Evolutionary conservation across 2,113 vertebrate species (phyloP).

Genomic region (Sebastes fasciatus): DNA sequence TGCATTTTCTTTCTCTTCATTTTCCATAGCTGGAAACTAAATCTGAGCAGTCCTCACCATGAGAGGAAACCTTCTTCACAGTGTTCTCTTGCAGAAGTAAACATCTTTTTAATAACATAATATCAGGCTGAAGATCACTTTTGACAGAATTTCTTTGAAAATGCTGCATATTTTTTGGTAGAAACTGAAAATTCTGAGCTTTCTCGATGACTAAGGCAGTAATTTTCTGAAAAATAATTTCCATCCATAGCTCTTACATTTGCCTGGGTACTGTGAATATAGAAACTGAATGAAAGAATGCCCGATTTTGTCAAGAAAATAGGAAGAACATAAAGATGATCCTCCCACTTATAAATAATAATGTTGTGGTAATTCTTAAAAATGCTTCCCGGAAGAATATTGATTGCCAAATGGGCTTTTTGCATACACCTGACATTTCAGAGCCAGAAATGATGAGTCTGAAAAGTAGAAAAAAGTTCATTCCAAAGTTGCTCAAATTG

Average conservation of each 20-base stretch:
- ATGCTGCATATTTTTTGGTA: background rate
- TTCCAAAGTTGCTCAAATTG: conserved; percentile 4
- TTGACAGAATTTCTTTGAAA: background rate
- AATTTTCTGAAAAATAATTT: background rate
- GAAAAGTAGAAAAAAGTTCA: background rate
- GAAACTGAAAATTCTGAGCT: background rate
- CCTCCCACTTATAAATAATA: background rate
- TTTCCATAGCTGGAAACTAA: background rate
- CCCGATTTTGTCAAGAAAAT: background rate
- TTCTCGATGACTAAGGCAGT: background rate
- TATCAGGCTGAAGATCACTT: background rate
- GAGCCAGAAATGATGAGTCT: background rate
- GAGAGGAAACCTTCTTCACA: background rate
- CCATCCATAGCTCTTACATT: background rate
- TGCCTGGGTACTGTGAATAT: background rate
- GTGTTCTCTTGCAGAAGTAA: background rate
- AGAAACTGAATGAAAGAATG: background rate
- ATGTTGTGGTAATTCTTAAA: background rate
- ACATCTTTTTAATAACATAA: background rate
- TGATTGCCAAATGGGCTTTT: background rate
- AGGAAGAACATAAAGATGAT: background rate
- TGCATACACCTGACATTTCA: background rate
- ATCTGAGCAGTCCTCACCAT: background rate
- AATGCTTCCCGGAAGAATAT: background rate
- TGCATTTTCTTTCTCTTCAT: background rate